phyloP scores from a whole-genome alignment of 2,888 invertebrate species.

The Drosophila rellima region DNA sequence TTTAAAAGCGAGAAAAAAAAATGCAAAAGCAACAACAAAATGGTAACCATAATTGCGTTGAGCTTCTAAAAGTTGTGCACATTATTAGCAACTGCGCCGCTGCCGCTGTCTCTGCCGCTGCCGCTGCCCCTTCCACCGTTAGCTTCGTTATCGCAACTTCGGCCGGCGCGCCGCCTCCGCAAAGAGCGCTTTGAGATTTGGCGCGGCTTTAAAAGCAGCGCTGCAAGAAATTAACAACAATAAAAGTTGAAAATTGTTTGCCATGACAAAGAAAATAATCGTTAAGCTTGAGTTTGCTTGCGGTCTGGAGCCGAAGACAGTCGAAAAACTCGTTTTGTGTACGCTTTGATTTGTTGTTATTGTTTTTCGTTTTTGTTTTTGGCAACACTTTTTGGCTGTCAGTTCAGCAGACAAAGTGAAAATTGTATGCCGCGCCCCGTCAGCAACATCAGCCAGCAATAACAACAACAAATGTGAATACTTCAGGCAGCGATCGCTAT shows the following conservation, averaged over 20 bases:
- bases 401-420: constrained; percentile 67
- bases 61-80: constrained; percentile 64
- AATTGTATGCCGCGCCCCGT: constrained; percentile 73
- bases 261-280: constrained; percentile 79
- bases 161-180: constrained; percentile 62
- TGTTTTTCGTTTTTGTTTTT: constrained; percentile 49
- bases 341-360: constrained; percentile 49
- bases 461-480: constrained; percentile 13
- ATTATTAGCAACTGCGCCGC: constrained; percentile 55
- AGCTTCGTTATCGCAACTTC: constrained; percentile 24
- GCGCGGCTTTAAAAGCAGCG: constrained; percentile 63
- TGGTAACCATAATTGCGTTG: constrained; percentile 60
- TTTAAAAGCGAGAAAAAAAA: constrained; percentile 47
- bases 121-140: neutral
- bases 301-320: constrained; percentile 56
- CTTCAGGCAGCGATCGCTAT: constrained; percentile 7
- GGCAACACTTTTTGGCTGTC: constrained; percentile 58
- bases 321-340: constrained; percentile 66
- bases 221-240: constrained; percentile 77
- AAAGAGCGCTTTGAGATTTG: constrained; percentile 46
- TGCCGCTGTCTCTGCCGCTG: constrained; percentile 12
- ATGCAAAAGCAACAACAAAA: constrained; percentile 43
- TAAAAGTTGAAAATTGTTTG: constrained; percentile 75
- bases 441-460: constrained; percentile 33
- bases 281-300: constrained; percentile 60